Conservation (phyloP, 2,797 vertebrate genomes). For the Phoeniculus purpureus region DNA sequence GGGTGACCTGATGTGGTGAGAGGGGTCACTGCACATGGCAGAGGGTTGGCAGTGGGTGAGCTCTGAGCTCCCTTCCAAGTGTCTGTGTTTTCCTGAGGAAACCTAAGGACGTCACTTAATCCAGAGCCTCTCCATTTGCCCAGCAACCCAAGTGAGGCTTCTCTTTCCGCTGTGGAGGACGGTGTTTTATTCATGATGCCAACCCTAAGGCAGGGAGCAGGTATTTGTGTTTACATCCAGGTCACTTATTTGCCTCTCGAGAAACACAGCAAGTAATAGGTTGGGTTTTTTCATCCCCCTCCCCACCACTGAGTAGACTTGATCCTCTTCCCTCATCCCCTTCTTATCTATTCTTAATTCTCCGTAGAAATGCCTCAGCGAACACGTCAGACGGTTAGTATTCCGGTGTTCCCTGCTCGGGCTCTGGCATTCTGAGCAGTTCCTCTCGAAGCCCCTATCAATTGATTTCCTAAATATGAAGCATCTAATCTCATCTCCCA, state of each 20-base stretch:
- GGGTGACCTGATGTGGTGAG: too few relatives aligned
- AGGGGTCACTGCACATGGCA: too few relatives aligned
- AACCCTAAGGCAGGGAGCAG: neutral
- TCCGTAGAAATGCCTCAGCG: conserved; percentile 15
- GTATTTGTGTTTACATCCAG: conserved; percentile 19
- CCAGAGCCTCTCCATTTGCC: neutral
- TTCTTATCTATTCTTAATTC: conserved; percentile 30
- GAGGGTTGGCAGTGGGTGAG: too few relatives aligned
- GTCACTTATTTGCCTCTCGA: conserved; percentile 45
- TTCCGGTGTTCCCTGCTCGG: neutral
- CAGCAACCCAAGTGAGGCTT: neutral
- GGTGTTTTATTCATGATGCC: conserved; percentile 68
- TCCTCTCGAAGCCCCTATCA: neutral
- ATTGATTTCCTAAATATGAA: neutral
- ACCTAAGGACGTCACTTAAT: conserved; percentile 52
- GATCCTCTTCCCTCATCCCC: conserved; percentile 12
- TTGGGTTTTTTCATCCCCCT: neutral
- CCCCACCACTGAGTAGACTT: neutral
- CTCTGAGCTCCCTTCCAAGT: too few relatives aligned
- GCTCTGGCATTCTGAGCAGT: neutral
- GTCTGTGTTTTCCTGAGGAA: too few relatives aligned
- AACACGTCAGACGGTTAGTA: conserved; percentile 5
- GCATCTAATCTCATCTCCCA: neutral
- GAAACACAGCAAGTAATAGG: conserved; percentile 17
- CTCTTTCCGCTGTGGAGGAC: neutral